Evolutionary conservation across 2,113 vertebrate species (phyloP).

Genomic region (Globicephala melas): DNA sequence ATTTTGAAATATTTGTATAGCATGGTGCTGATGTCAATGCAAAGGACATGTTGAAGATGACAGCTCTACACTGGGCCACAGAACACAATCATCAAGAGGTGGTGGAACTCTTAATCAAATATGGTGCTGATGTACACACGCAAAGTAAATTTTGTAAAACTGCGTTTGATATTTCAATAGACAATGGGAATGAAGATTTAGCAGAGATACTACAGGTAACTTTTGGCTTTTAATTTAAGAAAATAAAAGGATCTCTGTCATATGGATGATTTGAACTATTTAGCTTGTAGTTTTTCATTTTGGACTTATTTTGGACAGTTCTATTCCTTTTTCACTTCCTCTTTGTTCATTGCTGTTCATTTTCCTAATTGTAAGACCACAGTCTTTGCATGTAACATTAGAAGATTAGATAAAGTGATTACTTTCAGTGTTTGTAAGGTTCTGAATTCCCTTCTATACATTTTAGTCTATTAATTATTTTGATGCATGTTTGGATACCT

Average conservation of each 20-base stretch:
- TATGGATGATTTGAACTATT: constrained; percentile 12
- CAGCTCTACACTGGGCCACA: constrained; percentile 91
- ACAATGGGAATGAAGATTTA: constrained; percentile 91
- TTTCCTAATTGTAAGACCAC: not conserved
- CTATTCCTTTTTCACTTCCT: constrained; percentile 5
- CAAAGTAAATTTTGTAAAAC: constrained; percentile 94
- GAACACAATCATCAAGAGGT: constrained; percentile 90
- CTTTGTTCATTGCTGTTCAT: constrained; percentile 15
- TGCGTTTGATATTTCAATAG: constrained; percentile 90
- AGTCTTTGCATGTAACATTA: constrained; percentile 4
- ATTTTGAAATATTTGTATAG: constrained; percentile 79
- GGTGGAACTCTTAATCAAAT: constrained; percentile 91
- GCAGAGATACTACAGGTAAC: constrained; percentile 91
- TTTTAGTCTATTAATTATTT: constrained; percentile 12
- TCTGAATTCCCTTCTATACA: constrained; percentile 10
- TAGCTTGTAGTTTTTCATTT: constrained; percentile 2
- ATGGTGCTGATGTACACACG: constrained; percentile 90
- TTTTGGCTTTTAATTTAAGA: constrained; percentile 45
- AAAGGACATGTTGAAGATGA: constrained; percentile 94
- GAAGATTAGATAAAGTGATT: constrained; percentile 23
- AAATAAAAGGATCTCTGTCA: constrained; percentile 30
- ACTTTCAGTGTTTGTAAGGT: constrained; percentile 39
- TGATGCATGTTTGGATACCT: constrained; percentile 8
- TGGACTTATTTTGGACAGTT: not conserved
- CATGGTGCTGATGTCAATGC: constrained; percentile 92